A percentile compares a stretch with the other conserved stretches of the same genome.
These are phyloP conservation scores for Sebastes fasciatus DNA, from an alignment of 2,113 vertebrate genomes.

Conservation along the genomic window DNA sequence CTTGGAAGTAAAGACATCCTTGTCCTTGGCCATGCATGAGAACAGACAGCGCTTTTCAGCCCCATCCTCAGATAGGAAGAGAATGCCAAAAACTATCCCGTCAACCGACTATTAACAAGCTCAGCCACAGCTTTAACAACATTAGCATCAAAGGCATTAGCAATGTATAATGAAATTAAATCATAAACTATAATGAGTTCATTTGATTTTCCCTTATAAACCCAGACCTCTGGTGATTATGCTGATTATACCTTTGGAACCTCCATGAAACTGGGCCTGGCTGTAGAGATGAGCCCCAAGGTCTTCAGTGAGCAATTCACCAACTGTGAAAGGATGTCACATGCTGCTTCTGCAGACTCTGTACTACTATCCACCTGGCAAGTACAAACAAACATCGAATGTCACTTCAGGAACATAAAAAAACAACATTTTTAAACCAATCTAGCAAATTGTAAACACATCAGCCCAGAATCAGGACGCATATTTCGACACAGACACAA, in stretches of 20 bases:
- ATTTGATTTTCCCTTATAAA: not conserved
- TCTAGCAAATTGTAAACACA: not conserved
- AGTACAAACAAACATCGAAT: constrained; percentile 38
- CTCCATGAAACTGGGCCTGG: constrained; percentile 98
- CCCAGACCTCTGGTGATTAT: not conserved
- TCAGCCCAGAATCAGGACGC: not conserved
- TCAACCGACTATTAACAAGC: not conserved
- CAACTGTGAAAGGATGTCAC: constrained; percentile 95
- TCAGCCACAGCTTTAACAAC: not conserved
- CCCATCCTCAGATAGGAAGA: constrained; percentile 4
- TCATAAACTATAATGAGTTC: not conserved
- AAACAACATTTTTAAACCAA: not conserved
- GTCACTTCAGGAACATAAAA: not conserved
- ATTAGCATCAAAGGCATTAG: not conserved
- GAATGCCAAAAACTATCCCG: not conserved
- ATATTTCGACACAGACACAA: not conserved
- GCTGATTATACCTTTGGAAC: constrained; percentile 92
- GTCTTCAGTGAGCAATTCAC: constrained; percentile 97
- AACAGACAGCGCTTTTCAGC: constrained; percentile 29
- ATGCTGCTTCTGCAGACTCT: constrained; percentile 96
- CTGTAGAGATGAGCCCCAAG: constrained; percentile 96
- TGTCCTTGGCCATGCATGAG: not conserved
- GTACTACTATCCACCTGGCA: constrained; percentile 97
- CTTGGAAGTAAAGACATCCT: not conserved
- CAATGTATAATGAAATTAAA: not conserved